Evolutionary conservation across 2,797 vertebrate genomes (phyloP), one percentile per base, ranked within the genome.

Genomic region (Naso thynnoides): DNA sequence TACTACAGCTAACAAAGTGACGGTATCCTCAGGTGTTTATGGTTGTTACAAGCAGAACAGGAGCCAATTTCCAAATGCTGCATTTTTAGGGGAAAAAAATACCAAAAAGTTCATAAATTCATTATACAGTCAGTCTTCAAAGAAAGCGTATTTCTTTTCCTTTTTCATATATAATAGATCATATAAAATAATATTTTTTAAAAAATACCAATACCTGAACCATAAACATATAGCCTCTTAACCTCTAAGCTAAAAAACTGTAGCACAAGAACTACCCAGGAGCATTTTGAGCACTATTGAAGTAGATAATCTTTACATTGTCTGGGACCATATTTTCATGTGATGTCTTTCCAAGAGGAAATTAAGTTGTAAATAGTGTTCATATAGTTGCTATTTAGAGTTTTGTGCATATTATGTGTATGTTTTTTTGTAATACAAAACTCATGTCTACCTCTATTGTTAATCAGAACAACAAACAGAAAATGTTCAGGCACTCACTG

Each of bases 351-450:
- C 26, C 63, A 36, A 52, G 24, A 75, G 59, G n/a, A 26, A 60
- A 79, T 27, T 31, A 31, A 52, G 70, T 73, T 93, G 91, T 93
- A 88, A 82, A 91, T 91, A 86, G 5, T 93, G 89, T 93, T 74
- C 11, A 91, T 89, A 88, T 44, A 14, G 50, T 70, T 11, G 18
- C 3, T 29, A n/a, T 78, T 6, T 82, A 48, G 79, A 85, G 76
- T 87, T 90, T 88, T 88, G 82, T 91, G 75, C 86, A 88, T 89
- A n/a, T 83, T 84, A 81, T 78, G 60, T 74, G 54, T 44, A 38
- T 62, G 19, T 62, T 77, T 58, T 81, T 48, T 73, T 70, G 23
- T 3, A 36, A 89, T 79, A 70, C 79, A 82, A 85, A 92, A 85
- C 84, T 89, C 78, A 27, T 50, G 61, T 91, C 90, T 92, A 92